Conservation (phyloP, 2,113 vertebrate genomes). For the Holacanthus passer region DNA sequence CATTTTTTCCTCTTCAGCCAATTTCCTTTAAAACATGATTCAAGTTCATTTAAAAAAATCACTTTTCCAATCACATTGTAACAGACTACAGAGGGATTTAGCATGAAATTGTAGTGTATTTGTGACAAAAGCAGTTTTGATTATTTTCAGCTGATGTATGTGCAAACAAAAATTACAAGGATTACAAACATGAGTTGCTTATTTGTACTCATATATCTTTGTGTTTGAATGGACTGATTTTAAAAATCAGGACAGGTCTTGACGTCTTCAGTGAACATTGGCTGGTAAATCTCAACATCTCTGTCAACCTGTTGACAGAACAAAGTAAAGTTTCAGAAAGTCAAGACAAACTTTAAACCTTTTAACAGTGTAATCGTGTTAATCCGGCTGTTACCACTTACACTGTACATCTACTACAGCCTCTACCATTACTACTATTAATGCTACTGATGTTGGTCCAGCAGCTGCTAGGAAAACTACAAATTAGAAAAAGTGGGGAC, state of each 20-base stretch:
- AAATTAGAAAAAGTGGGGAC: no score
- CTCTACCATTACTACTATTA: background rate
- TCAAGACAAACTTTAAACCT: background rate
- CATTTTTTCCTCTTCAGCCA: background rate
- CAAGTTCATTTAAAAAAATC: background rate
- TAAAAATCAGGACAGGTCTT: conserved; percentile 31
- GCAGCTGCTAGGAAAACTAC: background rate
- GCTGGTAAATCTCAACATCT: conserved; percentile 42
- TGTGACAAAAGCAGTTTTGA: background rate
- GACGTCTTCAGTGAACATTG: conserved; percentile 40
- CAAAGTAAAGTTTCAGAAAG: background rate
- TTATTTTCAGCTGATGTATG: background rate
- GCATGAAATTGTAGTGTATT: background rate
- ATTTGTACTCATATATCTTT: background rate
- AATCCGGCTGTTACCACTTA: background rate
- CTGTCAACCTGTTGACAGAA: conserved; percentile 41
- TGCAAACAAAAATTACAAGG: no score
- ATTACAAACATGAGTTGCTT: background rate
- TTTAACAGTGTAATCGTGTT: background rate
- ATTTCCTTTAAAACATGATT: background rate
- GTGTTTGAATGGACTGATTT: background rate
- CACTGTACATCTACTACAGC: background rate
- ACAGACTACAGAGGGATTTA: background rate
- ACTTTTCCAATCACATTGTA: background rate
- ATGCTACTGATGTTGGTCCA: background rate